Conservation (phyloP, 2,797 vertebrate genomes). For the Tamandua tetradactyla region DNA sequence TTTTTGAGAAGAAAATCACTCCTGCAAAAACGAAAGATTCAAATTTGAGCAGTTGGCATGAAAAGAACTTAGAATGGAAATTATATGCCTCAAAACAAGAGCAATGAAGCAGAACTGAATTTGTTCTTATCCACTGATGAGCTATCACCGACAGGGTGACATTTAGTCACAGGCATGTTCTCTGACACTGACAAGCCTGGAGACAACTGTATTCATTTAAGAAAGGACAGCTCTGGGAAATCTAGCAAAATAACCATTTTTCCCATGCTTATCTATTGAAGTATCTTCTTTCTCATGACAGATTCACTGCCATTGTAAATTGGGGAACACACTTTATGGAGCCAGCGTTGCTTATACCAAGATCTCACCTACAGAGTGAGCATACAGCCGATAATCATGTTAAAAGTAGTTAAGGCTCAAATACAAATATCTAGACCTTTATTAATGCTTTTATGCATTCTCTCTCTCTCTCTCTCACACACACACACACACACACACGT, state of each 20-base stretch:
- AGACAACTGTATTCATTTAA: slow-evolving; percentile 29
- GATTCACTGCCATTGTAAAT: neutral
- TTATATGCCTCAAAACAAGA: slow-evolving; percentile 51
- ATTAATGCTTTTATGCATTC: neutral
- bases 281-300: neutral
- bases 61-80: slow-evolving; percentile 61
- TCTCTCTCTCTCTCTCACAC: too few relatives aligned
- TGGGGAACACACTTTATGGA: neutral
- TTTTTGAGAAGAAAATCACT: slow-evolving; percentile 50
- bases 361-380: neutral
- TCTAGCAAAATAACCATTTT: neutral
- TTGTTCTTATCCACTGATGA: slow-evolving; percentile 18
- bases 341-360: neutral
- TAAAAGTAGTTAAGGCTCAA: neutral
- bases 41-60: slow-evolving; percentile 47
- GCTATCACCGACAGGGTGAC: slow-evolving; percentile 3
- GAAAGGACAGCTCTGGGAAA: neutral
- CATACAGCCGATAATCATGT: neutral
- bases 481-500: neutral
- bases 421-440: neutral
- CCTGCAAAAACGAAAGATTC: slow-evolving; percentile 52
- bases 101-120: slow-evolving; percentile 60
- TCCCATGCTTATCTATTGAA: neutral
- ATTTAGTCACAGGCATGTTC: slow-evolving; percentile 37
- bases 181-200: neutral